Conservation (phyloP, 2,113 vertebrate species). For the Herpailurus yagouaroundi region DNA sequence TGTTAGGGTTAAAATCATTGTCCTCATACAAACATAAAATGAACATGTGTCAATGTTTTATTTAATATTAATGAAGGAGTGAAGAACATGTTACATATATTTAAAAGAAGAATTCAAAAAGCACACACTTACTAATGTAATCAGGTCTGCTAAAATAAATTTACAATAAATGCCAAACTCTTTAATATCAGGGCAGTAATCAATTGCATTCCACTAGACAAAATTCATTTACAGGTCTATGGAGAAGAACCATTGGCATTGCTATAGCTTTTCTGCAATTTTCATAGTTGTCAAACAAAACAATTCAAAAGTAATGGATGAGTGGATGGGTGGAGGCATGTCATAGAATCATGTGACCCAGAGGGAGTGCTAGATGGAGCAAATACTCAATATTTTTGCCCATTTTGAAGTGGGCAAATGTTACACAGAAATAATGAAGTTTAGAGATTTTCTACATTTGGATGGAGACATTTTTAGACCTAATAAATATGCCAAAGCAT, state of each 20-base stretch:
- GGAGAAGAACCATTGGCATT: not conserved
- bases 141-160: not conserved
- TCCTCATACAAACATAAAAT: not conserved
- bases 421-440: not conserved
- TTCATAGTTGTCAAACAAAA: not conserved
- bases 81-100: not conserved
- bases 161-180: not conserved
- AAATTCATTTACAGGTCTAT: not conserved
- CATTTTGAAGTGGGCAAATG: not conserved
- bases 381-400: not conserved
- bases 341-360: not conserved
- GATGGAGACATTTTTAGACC: not conserved
- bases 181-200: not conserved
- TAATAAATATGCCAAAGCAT: not conserved
- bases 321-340: not conserved
- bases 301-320: not conserved
- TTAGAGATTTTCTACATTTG: not conserved
- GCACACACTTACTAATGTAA: not conserved
- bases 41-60: not conserved
- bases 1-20: not conserved
- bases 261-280: not conserved
- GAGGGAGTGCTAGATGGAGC: not conserved
- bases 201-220: not conserved
- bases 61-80: not conserved
- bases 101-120: not conserved